phyloP scores from a whole-genome alignment of 2,888 invertebrate genomes.

The Brachyopa scutellaris region DNA sequence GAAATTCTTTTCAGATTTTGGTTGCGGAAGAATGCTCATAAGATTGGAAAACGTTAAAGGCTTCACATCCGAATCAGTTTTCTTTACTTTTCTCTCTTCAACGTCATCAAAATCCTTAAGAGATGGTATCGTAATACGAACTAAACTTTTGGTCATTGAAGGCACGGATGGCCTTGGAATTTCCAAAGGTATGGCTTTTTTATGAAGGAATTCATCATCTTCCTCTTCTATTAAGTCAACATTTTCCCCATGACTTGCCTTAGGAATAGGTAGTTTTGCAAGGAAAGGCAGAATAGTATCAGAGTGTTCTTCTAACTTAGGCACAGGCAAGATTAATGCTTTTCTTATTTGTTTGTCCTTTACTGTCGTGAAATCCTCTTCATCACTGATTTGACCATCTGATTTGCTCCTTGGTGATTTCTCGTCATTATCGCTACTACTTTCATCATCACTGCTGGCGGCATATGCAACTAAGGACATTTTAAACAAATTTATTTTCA shows the following conservation, averaged over 20 bases:
- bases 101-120: slow-evolving; percentile 83
- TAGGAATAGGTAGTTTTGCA: slow-evolving; percentile 79
- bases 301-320: slow-evolving; percentile 73
- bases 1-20: slow-evolving; percentile 81
- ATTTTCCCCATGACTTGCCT: slow-evolving; percentile 33
- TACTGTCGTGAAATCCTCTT: slow-evolving; percentile 76
- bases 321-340: slow-evolving; percentile 76
- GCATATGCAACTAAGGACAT: slow-evolving; percentile 87
- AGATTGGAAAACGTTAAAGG: slow-evolving; percentile 82
- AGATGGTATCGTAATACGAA: slow-evolving; percentile 87
- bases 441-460: slow-evolving; percentile 82
- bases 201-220: slow-evolving; percentile 86
- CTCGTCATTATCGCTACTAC: slow-evolving; percentile 76
- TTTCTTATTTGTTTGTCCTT: slow-evolving; percentile 67
- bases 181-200: slow-evolving; percentile 82
- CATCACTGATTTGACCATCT: slow-evolving; percentile 78
- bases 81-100: slow-evolving; percentile 75
- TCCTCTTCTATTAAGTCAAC: slow-evolving; percentile 81
- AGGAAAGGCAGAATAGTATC: slow-evolving; percentile 75
- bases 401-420: slow-evolving; percentile 72
- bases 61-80: not conserved
- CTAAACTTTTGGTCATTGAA: slow-evolving; percentile 80
- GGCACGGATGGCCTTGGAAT: slow-evolving; percentile 76
- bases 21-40: slow-evolving; percentile 87
- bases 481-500: not conserved